These are phyloP conservation scores for Chamaetylas fuelleborni DNA, from an alignment of 2,113 vertebrate genomes.

Conservation along the genomic window DNA sequence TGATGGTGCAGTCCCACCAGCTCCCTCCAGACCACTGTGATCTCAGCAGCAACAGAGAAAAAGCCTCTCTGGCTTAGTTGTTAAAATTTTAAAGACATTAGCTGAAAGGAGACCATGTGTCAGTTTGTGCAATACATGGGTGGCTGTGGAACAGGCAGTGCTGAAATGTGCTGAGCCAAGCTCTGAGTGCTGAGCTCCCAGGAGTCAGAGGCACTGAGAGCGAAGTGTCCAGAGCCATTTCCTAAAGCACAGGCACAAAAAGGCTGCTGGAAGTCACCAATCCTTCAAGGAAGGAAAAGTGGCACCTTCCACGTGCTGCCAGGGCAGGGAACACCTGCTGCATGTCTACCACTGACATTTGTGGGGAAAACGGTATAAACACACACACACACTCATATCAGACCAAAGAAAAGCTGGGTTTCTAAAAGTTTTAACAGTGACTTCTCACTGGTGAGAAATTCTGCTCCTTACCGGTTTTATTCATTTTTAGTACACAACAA, in stretches of 20 bases:
- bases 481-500: not conserved
- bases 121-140: not conserved
- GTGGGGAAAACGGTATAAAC: not conserved
- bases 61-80: not conserved
- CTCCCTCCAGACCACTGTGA: not conserved
- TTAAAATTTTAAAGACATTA: not conserved
- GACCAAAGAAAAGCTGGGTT: not conserved
- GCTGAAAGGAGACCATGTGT: not conserved
- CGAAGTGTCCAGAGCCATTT: not conserved
- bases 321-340: rapidly evolving
- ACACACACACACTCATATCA: rapidly evolving
- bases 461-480: not conserved
- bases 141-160: not conserved
- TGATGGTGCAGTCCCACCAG: not conserved
- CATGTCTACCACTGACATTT: rapidly evolving
- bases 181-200: not conserved
- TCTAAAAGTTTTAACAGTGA: not conserved
- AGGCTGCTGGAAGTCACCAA: not conserved
- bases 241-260: not conserved
- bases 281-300: not conserved
- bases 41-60: not conserved
- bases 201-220: not conserved
- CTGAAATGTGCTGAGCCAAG: not conserved
- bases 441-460: not conserved
- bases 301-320: not conserved